Base-by-base conservation (phyloP, 2,113 vertebrate genomes). In the Petrocephalus zakoni region DNA sequence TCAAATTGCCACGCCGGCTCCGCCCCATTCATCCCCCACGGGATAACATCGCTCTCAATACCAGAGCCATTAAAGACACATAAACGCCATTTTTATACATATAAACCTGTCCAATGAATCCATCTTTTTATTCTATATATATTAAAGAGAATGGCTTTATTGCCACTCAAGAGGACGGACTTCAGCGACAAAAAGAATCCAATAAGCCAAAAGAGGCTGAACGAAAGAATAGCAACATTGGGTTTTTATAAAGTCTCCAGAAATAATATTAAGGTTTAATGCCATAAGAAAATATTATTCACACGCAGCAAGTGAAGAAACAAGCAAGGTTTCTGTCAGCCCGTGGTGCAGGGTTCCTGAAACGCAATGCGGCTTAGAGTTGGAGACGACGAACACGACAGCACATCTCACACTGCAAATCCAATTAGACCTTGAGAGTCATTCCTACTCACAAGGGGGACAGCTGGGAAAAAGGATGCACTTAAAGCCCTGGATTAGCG, bases 111-210 rank as follows among this genome's bases (percentile, higher is more conserved):
- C 55, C 86, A 87, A 87, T 87, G 64, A 87, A 87, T 64, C 86
- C 86, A 64, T 87, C 86, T 87, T 37, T 87, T 87, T 87, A 87
- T 87, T 87, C 86, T 64, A 64, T 87, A 64, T 87, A 82, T 89
- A 89, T 87, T 87, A 89, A 86, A 83, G 72, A 87, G 85, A 86
- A 81, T 83, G 86, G 72, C 53, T 89, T 89, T 89, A 89, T 87
- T 89, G 72, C 52, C 37, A 87, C 84, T 89, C 88, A 86, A 53
- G 58, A 75, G 47, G 19, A 78, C 68, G 81, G 84, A 47, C 61
- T 37, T 78, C 10, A 37, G 58, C 22, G 47, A 58, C 49, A 34
- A 55, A 78, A 78, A 56, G 42, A 84, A 88, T 88, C 75, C 88
- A 88, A 88, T 88, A 88, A 88, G 21, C 52, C 52, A 88, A 88